Evolutionary conservation across 2,113 vertebrate genomes (phyloP).

Genomic region (Cryptotis parvus): DNA sequence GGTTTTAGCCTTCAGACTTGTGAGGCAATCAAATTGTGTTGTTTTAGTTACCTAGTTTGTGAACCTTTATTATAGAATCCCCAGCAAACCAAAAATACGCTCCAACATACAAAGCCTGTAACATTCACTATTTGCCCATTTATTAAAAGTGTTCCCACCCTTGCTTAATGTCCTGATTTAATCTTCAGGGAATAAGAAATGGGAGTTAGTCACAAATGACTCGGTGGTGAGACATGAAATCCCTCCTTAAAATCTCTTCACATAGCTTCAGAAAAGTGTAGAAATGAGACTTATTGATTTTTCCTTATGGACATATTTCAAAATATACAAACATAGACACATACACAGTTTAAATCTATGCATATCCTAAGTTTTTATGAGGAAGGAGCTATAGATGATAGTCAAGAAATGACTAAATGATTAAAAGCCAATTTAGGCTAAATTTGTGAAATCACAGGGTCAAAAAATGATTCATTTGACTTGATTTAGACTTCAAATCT

Average conservation of each 20-base stretch:
- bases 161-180: background rate
- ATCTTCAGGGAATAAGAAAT: background rate
- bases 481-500: conserved; percentile 32
- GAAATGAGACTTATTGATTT: background rate
- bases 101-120: background rate
- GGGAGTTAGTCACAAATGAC: background rate
- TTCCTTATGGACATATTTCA: background rate
- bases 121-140: background rate
- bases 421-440: conserved; percentile 42
- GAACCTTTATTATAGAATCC: background rate
- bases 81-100: background rate
- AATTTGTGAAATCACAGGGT: conserved; percentile 52
- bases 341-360: background rate
- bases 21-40: background rate
- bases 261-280: background rate
- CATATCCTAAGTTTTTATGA: background rate
- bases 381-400: background rate
- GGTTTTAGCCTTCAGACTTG: background rate
- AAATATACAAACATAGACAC: background rate
- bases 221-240: background rate
- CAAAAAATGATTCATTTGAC: conserved; percentile 29
- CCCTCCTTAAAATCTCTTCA: background rate
- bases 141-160: background rate
- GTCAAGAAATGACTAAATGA: background rate
- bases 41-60: background rate